Evolutionary conservation across 2,113 vertebrate species (phyloP), one percentile per base, ranked within the genome.

Genomic region (Oriolus oriolus): DNA sequence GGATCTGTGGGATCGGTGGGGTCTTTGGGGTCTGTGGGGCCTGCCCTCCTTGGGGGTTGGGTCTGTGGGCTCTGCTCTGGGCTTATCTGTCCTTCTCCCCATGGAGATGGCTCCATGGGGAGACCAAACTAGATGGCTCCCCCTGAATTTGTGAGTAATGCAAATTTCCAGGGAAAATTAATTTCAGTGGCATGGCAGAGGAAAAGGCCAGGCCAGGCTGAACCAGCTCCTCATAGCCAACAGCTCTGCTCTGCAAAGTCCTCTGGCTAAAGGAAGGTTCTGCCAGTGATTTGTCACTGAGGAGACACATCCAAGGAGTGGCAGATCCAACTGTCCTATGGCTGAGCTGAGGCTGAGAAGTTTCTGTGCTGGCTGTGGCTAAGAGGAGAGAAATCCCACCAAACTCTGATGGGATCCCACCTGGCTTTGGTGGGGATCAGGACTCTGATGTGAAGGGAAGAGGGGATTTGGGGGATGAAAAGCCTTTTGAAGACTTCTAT

Each of bases 291-390:
- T 66, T 2, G 1, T 66, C 73, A 17, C 45, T 44, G 83, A 84
- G 52, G 64, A 49, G 71, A 63, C 57, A 35, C 31, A 52, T 1
- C 13, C 1, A 2, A 66, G 60, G 60, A 64, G 17, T 52, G 59
- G 54, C 2, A 3, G 39, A 52, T n/a, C 52, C 77, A 50, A 1
- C 39, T 54, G 56, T 42, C 45, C n/a, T 22, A 0, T 0, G 7
- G 69, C 20, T 66, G 47, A 71, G 56, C 63, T 73, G 78, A 56
- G 37, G 41, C 41, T 50, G 41, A 71, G 78, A 79, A 12, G 11
- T 63, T 93, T 91, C 56, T 84, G 6, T 26, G 84, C 41, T 59
- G 53, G 42, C 60, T 92, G 41, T 18, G 13, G 53, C 24, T 61
- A 56, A 85, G 24, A 71, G n/a, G 8, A 33, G 18, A 75, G 59